A percentile compares a stretch with the other conserved stretches of the same genome.
Conservation (phyloP, 2,888 invertebrate species). For the Oscheius myriophilus region DNA sequence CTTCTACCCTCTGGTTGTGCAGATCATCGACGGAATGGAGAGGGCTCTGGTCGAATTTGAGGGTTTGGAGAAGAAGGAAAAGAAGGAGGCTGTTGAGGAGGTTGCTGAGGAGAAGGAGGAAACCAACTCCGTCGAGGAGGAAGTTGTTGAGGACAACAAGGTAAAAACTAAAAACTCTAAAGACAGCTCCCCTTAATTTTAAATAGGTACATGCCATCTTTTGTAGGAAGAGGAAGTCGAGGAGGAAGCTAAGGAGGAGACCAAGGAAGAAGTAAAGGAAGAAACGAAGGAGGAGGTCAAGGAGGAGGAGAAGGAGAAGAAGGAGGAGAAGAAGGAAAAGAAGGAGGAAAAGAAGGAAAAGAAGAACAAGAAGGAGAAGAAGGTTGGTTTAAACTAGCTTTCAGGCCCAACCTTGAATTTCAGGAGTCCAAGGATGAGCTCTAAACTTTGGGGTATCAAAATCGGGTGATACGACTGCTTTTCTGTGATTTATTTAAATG, state of each 20-base stretch:
- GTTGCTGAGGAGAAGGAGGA: slow-evolving; percentile 28
- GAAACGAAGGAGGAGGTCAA: slow-evolving; percentile 37
- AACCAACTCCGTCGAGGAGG: slow-evolving; percentile 31
- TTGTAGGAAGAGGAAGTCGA: slow-evolving; percentile 22
- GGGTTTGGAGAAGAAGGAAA: slow-evolving; percentile 14
- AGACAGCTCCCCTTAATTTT: too few species aligned
- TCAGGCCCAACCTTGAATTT: background rate
- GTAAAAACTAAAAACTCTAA: background rate
- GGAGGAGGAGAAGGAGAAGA: slow-evolving; percentile 37
- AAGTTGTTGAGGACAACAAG: slow-evolving; percentile 37
- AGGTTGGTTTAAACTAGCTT: slow-evolving; percentile 12
- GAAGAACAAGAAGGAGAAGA: slow-evolving; percentile 19
- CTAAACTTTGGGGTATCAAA: slow-evolving; percentile 14
- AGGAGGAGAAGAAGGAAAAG: slow-evolving; percentile 28
- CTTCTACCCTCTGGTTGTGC: slow-evolving; percentile 65
- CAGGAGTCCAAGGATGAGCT: slow-evolving; percentile 37
- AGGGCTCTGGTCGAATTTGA: slow-evolving; percentile 50
- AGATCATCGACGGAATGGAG: slow-evolving; percentile 59
- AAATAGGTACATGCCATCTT: background rate
- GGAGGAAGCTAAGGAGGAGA: too few species aligned
- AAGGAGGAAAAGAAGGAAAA: slow-evolving; percentile 40
- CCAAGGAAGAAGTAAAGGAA: slow-evolving; percentile 34
- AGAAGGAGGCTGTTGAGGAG: slow-evolving; percentile 4
- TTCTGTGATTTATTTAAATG: slow-evolving; percentile 4
- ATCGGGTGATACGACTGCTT: slow-evolving; percentile 20